Evolutionary conservation across 2,888 invertebrate genomes (phyloP), one percentile per base, ranked within the genome.

Genomic region (Noctua janthe): DNA sequence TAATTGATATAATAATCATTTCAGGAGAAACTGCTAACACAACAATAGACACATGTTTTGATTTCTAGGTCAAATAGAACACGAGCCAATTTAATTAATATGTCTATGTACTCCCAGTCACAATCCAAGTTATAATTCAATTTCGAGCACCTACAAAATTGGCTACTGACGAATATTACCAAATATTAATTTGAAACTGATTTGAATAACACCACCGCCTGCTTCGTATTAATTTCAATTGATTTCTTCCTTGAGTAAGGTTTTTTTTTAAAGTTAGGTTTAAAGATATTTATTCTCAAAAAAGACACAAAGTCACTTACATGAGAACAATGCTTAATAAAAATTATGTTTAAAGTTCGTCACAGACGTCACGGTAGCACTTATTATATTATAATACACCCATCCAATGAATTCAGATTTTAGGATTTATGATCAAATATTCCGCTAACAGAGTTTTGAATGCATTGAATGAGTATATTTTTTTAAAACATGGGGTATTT

Each of bases 101-200:
- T 70, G 76, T 77, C 54, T 66, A 59, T 51, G 29, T 43, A 51
- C 13, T 73, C 49, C 59, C 39, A 39, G 74, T 81, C 39, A 29
- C 29, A 15, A 74, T 71, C 56, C 51, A 73, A 76, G 47, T 73
- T 73, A 54, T 75, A 71, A 73, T 88, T 88, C 76, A 81, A 88
- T 87, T 81, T 49, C 49, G 35, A 47, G 66, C n/a, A 62, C 51
- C 80, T 67, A 80, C 74, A 15, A 64, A 80, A 82, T 67, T 77
- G 81, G 78, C 80, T 74, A 71, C 71, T 75, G 56, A 84, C 76
- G 81, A 75, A 81, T 84, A 74, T 80, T 80, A 71, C 47, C 74
- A 71, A 84, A 80, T 83, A 86, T 88, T 77, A 77, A 84, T 79
- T 81, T 77, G 64, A n/a, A 78, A 86, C 73, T 78, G 78, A 86